phyloP scores from a whole-genome alignment of 2,888 invertebrate genomes.

The Oeneis ivallda region DNA sequence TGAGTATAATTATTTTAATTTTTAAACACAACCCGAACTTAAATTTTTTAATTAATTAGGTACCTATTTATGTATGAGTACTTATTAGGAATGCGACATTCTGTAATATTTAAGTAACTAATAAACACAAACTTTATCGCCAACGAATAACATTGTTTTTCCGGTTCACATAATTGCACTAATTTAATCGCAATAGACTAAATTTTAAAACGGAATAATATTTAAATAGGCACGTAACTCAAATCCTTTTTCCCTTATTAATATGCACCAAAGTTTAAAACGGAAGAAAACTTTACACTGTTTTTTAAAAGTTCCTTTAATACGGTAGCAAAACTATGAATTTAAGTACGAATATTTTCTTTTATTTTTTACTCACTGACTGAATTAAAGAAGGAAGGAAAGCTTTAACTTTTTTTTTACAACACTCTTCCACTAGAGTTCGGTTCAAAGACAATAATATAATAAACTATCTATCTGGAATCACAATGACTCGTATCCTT shows the following conservation, averaged over 20 bases:
- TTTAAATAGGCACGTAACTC: no score
- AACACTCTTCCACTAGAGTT: slow-evolving; percentile 28
- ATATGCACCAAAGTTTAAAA: no score
- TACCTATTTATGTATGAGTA: not conserved
- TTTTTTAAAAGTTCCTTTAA: not conserved
- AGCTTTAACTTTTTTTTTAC: slow-evolving; percentile 24
- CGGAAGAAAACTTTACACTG: not conserved
- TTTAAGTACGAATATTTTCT: not conserved
- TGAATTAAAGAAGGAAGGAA: not conserved
- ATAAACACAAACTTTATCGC: slow-evolving; percentile 2
- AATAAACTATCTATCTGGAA: slow-evolving; percentile 35
- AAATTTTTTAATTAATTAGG: not conserved
- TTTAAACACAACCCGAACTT: no score
- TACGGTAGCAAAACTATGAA: not conserved
- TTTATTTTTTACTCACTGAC: not conserved
- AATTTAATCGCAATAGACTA: not conserved
- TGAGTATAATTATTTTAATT: no score
- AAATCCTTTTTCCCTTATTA: no score
- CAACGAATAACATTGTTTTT: not conserved
- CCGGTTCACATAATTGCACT: not conserved
- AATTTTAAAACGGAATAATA: not conserved
- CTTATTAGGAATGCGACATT: not conserved
- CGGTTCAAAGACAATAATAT: slow-evolving; percentile 31
- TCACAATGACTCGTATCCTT: slow-evolving; percentile 25
- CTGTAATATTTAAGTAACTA: not conserved